Base-by-base conservation (phyloP, 2,113 vertebrate genomes). In the Antigone vipio region DNA sequence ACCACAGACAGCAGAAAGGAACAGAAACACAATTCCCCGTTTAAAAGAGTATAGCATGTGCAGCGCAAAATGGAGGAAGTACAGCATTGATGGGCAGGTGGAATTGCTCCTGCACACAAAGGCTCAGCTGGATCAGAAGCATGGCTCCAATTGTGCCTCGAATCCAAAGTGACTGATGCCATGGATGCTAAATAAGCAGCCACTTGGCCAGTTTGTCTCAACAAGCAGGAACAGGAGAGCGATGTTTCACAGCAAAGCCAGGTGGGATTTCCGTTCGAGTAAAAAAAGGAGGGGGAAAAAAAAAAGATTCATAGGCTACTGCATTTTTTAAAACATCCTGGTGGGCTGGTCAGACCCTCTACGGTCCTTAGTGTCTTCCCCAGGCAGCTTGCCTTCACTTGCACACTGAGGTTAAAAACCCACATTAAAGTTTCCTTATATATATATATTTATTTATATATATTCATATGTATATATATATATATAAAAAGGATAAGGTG, bases 381-480 rank as follows among this genome's bases (percentile, higher is more conserved):
- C 96, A 93, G 85, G 73, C 94, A 93, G 67, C 69, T 95, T 84
- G 80, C 91, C 89, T 89, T 87, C 82, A 81, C 76, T 73, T 64
- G 53, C 93, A 93, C 96, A 78, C 72, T 62, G 94, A 93, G 89
- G 83, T 97, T 96, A 91, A 87, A 96, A 97, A 92, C 88, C 83
- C 89, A 95, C 52, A 13, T 95, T 85, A 95, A 90, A 69, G 84
- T 92, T 82, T 94, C 88, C 92, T 62, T 50, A 91, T 96, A 97
- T 86, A 72, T 95, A 94, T 95, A 81, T 94, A 95, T 95, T 85
- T 94, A 95, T 96, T 76, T 94, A 95, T 97, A 93, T 95, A 94
- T 93, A 89, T 95, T 74, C 78, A 89, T 94, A 94, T 96, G 64
- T 85, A 24, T 98, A 85, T 96, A 62, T 85, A 52, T 92, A 95